Evolutionary conservation across 2,113 vertebrate species (phyloP).

Genomic region (Elanoides forficatus): DNA sequence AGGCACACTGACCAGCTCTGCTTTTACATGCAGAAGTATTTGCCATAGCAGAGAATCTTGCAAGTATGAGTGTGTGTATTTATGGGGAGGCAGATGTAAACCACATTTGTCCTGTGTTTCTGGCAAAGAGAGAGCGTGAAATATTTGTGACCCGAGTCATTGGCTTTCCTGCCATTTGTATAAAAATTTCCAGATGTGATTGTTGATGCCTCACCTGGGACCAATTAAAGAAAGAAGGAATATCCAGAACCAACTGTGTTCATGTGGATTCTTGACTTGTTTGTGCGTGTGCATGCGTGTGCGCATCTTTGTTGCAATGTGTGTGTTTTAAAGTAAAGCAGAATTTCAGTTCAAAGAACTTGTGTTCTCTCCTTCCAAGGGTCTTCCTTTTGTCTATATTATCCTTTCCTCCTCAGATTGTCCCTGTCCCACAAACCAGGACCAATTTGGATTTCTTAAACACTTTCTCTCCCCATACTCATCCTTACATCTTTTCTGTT

Average conservation of each 20-base stretch:
- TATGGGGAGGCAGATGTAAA: conserved; percentile 66
- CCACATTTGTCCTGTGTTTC: conserved; percentile 67
- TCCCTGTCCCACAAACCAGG: neutral
- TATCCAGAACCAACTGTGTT: conserved; percentile 40
- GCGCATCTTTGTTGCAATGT: neutral
- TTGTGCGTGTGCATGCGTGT: neutral
- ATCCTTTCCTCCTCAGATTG: neutral
- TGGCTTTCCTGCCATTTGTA: conserved; percentile 66
- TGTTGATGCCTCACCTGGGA: conserved; percentile 68
- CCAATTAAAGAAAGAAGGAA: conserved; percentile 57
- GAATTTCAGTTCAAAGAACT: conserved; percentile 27
- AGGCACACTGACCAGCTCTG: neutral
- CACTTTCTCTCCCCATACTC: neutral
- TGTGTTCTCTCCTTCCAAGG: neutral
- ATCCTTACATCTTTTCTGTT: neutral
- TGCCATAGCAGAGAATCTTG: neutral
- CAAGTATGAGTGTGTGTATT: conserved; percentile 14
- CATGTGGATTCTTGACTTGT: conserved; percentile 45
- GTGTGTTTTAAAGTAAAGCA: conserved; percentile 27
- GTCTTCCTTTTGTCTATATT: neutral
- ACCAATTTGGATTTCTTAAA: neutral
- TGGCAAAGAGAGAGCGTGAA: conserved; percentile 69
- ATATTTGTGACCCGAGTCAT: conserved; percentile 71
- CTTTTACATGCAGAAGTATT: neutral
- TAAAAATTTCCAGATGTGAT: conserved; percentile 71